phyloP scores from a whole-genome alignment of 1,140 invertebrate genomes.

The Lordiphosa clarofinis region DNA sequence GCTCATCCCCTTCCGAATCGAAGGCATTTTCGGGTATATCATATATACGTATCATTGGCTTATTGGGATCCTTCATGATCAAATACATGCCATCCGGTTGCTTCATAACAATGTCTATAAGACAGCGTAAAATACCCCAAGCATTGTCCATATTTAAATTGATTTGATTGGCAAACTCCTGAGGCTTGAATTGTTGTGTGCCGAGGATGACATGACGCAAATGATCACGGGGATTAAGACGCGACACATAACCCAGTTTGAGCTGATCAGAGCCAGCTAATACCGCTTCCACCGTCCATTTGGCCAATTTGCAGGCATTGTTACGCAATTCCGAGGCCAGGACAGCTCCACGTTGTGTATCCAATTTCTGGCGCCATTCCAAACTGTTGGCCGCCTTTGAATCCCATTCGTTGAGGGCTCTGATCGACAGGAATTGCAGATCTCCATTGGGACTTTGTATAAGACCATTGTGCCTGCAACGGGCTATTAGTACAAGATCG shows the following conservation, averaged over 20 bases:
- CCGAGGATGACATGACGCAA: conserved; percentile 98
- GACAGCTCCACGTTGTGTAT: conserved; percentile 98
- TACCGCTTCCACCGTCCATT: conserved; percentile 99
- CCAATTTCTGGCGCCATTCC: conserved; percentile 98
- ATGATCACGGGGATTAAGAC: conserved; percentile 94
- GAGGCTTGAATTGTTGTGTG: conserved; percentile 98
- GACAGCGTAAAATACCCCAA: conserved; percentile 99
- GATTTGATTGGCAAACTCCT: conserved; percentile 99
- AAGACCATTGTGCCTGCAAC: conserved; percentile 98
- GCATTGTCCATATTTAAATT: conserved; percentile 99
- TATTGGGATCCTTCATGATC: conserved; percentile 99
- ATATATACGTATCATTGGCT: conserved; percentile 97
- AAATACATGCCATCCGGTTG: conserved; percentile 98
- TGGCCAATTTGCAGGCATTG: conserved; percentile 99
- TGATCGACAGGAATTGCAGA: conserved; percentile 96
- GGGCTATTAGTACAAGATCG: conserved; percentile 93
- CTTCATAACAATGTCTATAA: conserved; percentile 99
- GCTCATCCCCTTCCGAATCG: conserved; percentile 96
- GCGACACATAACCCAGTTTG: conserved; percentile 99
- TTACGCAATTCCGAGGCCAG: conserved; percentile 98
- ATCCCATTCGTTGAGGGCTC: conserved; percentile 99
- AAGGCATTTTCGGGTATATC: conserved; percentile 99
- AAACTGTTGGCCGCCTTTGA: conserved; percentile 96
- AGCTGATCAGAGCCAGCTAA: conserved; percentile 98
- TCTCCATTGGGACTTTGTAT: conserved; percentile 95